phyloP scores from a whole-genome alignment of 2,888 invertebrate species.

The Anagyrus pseudococci region DNA sequence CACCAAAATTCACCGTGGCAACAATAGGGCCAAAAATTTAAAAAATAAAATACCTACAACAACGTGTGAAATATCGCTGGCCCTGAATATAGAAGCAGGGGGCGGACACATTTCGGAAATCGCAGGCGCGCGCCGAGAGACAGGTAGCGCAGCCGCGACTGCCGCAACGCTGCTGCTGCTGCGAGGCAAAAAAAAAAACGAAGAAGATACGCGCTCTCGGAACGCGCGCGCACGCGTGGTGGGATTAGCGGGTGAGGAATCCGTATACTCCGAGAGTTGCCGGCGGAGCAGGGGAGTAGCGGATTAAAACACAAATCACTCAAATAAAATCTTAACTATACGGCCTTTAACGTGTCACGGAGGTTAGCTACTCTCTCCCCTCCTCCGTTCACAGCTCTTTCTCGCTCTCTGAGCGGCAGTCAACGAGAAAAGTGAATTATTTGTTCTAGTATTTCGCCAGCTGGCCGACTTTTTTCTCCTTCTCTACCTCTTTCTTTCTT shows the following conservation, averaged over 20 bases:
- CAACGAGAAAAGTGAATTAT: constrained; percentile 15
- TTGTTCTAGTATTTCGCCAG: constrained; percentile 25
- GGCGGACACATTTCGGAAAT: constrained; percentile 33
- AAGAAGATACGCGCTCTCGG: too few species aligned
- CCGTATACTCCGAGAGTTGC: constrained; percentile 18
- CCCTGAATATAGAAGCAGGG: constrained; percentile 20
- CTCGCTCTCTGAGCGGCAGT: constrained; percentile 6
- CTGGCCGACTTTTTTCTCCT: not conserved
- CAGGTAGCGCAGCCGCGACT: not conserved
- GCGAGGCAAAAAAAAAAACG: constrained; percentile 5
- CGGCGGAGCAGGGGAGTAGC: too few species aligned
- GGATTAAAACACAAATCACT: constrained; percentile 40
- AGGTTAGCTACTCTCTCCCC: constrained; percentile 3
- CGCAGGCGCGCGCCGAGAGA: constrained; percentile 31
- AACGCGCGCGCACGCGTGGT: not conserved
- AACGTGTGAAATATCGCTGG: constrained; percentile 29
- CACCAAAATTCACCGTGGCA: constrained; percentile 1
- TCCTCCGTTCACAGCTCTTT: too few species aligned
- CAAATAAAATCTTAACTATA: constrained; percentile 39
- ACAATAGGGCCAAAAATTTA: constrained; percentile 11
- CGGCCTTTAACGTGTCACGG: constrained; percentile 34
- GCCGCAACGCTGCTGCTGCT: constrained; percentile 5
- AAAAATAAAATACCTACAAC: constrained; percentile 9
- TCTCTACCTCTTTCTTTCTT: too few species aligned
- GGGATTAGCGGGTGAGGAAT: constrained; percentile 28